Percentiles rank a stretch among this genome's conserved stretches.
Evolutionary conservation across 2,797 vertebrate species (phyloP).

Genomic region (Loriculus beryllinus): DNA sequence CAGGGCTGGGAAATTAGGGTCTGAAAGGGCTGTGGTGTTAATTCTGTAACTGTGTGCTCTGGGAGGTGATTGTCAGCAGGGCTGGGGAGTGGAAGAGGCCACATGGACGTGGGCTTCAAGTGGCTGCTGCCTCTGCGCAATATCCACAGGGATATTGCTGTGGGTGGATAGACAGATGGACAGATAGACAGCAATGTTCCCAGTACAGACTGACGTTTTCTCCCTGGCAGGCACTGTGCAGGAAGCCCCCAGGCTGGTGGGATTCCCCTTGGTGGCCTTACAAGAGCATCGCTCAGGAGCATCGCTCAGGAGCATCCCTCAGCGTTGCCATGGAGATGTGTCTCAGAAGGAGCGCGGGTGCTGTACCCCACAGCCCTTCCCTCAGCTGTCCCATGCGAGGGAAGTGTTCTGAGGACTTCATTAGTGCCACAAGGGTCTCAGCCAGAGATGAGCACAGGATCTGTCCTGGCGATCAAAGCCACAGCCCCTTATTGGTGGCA

Average conservation of each 20-base stretch:
- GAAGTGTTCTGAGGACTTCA: not conserved
- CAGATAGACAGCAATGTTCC: not conserved
- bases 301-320: not conserved
- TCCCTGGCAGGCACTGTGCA: not conserved
- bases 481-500: not conserved
- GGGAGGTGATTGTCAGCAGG: not conserved
- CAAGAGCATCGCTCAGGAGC: not conserved
- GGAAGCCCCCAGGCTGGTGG: not conserved
- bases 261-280: not conserved
- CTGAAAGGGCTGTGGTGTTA: not conserved
- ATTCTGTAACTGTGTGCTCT: constrained; percentile 5
- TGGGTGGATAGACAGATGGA: not conserved
- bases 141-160: not conserved
- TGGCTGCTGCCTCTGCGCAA: not conserved
- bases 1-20: not conserved
- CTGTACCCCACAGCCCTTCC: not conserved
- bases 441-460: not conserved
- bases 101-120: fast-evolving
- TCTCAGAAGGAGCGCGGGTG: not conserved
- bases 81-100: not conserved
- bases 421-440: not conserved
- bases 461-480: not conserved
- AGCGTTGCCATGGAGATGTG: constrained; percentile 43
- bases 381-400: not conserved
- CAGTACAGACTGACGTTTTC: not conserved